These are phyloP conservation scores for Lordiphosa stackelbergi DNA, from an alignment of 1,140 invertebrate genomes.

Conservation along the genomic window DNA sequence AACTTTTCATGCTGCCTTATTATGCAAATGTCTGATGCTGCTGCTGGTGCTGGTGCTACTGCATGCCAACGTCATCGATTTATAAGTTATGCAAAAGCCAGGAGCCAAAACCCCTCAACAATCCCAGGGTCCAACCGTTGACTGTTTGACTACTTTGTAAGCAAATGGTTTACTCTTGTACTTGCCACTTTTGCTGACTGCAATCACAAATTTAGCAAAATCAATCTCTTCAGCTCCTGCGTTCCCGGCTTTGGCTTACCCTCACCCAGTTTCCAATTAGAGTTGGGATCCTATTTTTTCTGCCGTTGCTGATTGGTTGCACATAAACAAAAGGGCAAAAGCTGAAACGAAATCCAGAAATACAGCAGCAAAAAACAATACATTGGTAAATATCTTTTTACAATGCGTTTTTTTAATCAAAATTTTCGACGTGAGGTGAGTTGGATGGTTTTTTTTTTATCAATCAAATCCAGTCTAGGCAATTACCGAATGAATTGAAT, in stretches of 20 bases:
- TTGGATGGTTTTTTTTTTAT: conserved; percentile 15
- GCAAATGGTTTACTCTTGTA: conserved; percentile 54
- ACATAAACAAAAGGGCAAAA: conserved; percentile 41
- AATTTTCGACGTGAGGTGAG: conserved; percentile 40
- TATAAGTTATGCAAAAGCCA: conserved; percentile 69
- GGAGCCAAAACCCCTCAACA: conserved; percentile 20
- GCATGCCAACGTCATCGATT: conserved; percentile 71
- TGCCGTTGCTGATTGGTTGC: conserved; percentile 36
- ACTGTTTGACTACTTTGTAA: conserved; percentile 66
- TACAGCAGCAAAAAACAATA: conserved; percentile 26
- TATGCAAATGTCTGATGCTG: conserved; percentile 56
- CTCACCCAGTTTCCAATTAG: conserved; percentile 47
- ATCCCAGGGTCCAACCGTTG: conserved; percentile 10
- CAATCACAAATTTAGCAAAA: conserved; percentile 53
- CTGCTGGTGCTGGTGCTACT: conserved; percentile 23
- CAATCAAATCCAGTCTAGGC: conserved; percentile 2
- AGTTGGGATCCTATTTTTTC: conserved; percentile 23
- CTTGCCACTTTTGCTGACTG: conserved; percentile 51
- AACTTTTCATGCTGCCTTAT: conserved; percentile 63
- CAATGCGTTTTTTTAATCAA: conserved; percentile 67
- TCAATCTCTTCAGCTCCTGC: conserved; percentile 18
- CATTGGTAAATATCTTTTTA: conserved; percentile 58
- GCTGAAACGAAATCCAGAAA: conserved; percentile 17
- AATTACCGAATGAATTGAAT: conserved; percentile 32
- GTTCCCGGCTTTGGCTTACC: conserved; percentile 16